Conservation (phyloP, 2,113 vertebrate species). For the Phalacrocorax aristotelis region DNA sequence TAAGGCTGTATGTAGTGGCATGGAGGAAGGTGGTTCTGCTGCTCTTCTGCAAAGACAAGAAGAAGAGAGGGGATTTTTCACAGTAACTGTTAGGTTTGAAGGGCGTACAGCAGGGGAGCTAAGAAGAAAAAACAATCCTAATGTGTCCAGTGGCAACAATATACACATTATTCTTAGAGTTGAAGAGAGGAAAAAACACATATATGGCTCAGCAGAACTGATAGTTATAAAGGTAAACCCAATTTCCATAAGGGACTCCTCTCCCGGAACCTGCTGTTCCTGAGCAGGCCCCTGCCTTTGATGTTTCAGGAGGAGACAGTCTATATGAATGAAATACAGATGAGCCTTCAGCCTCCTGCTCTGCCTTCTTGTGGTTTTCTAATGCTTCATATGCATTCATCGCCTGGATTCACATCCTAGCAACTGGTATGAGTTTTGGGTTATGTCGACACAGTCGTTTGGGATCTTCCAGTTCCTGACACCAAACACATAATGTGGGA, state of each 20-base stretch:
- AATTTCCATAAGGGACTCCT: background rate
- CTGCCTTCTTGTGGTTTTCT: background rate
- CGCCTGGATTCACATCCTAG: background rate
- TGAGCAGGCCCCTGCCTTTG: background rate
- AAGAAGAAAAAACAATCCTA: background rate
- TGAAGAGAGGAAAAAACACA: background rate
- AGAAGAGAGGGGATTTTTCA: background rate
- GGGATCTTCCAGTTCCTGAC: background rate
- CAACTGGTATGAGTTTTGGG: background rate
- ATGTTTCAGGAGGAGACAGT: background rate
- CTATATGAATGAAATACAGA: background rate
- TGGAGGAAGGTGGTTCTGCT: background rate
- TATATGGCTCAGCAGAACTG: background rate
- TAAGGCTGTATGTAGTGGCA: background rate
- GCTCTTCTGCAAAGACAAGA: background rate
- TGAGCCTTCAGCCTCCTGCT: background rate
- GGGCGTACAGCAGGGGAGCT: background rate
- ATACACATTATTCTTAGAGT: background rate
- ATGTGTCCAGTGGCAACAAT: background rate
- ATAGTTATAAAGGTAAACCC: background rate
- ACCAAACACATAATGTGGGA: background rate
- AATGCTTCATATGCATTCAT: background rate
- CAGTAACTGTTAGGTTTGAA: background rate
- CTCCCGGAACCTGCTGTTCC: background rate
- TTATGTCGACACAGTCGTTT: rapidly evolving